These are phyloP conservation scores for Elgaria multicarinata DNA, from an alignment of 2,113 vertebrate genomes.

Conservation along the genomic window DNA sequence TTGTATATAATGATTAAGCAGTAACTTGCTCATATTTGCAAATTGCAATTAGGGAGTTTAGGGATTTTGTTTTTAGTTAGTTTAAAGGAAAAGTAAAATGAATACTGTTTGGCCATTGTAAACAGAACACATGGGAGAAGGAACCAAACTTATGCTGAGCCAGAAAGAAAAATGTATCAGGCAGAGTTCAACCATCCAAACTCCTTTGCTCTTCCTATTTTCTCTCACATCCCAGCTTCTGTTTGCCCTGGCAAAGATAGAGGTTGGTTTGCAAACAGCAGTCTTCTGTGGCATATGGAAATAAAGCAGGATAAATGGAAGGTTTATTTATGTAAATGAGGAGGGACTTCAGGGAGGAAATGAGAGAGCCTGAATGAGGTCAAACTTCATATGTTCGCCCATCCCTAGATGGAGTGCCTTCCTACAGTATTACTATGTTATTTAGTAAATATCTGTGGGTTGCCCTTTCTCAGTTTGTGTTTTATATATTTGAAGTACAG, in stretches of 20 bases:
- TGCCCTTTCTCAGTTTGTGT: too few relatives aligned
- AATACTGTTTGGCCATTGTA: neutral
- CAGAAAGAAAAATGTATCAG: neutral
- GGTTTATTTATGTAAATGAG: neutral
- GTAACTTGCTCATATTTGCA: constrained; percentile 8
- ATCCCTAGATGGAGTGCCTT: too few relatives aligned
- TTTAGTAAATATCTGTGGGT: too few relatives aligned
- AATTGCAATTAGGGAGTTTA: neutral
- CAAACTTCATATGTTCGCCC: too few relatives aligned
- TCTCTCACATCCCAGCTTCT: neutral
- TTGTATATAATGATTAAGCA: neutral
- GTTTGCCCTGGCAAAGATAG: constrained; percentile 22
- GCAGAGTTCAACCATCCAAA: constrained; percentile 9
- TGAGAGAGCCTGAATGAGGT: too few relatives aligned
- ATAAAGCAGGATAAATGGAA: neutral
- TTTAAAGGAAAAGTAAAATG: constrained; percentile 26
- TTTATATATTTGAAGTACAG: too few relatives aligned
- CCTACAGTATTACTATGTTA: too few relatives aligned
- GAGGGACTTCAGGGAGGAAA: too few relatives aligned
- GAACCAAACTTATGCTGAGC: neutral
- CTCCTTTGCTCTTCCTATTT: constrained; percentile 30
- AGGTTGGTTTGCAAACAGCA: constrained; percentile 16
- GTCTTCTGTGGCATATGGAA: neutral
- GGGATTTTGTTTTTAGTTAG: neutral
- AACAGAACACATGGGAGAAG: constrained; percentile 16